Evolutionary conservation across 2,797 vertebrate species (phyloP).

Genomic region (Sebastiscus albofasciatus): DNA sequence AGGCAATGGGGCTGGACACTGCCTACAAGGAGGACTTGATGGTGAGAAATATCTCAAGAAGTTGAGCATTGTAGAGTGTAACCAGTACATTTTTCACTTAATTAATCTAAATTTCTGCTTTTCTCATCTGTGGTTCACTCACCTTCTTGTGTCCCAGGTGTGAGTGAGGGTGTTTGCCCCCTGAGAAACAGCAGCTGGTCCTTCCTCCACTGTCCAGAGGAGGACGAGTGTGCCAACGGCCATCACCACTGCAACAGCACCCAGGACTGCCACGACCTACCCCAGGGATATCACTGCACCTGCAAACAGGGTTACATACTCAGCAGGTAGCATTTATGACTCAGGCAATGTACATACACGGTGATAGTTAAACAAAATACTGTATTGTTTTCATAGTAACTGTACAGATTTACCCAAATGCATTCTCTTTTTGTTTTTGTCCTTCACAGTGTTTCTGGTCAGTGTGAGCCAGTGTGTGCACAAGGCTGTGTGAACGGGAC

Average conservation of each 20-base stretch:
- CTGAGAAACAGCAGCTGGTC: constrained; percentile 88
- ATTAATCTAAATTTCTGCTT: not conserved
- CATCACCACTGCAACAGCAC: constrained; percentile 93
- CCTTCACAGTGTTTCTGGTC: constrained; percentile 80
- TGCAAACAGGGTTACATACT: constrained; percentile 92
- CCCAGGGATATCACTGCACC: constrained; percentile 89
- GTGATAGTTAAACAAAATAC: not conserved
- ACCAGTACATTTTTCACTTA: not conserved
- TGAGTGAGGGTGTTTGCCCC: constrained; percentile 81
- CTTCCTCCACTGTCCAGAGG: constrained; percentile 91
- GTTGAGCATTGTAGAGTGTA: not conserved
- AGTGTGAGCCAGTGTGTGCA: constrained; percentile 91
- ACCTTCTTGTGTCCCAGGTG: constrained; percentile 61
- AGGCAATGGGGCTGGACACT: constrained; percentile 89
- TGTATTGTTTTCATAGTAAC: not conserved
- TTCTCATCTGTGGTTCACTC: not conserved
- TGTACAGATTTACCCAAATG: not conserved
- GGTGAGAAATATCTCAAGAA: constrained; percentile 73
- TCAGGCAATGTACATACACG: not conserved
- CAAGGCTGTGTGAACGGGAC: constrained; percentile 94
- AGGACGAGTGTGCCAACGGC: constrained; percentile 91
- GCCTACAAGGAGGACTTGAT: constrained; percentile 90
- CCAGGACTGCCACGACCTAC: constrained; percentile 90
- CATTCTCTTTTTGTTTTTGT: not conserved
- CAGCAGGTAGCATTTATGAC: constrained; percentile 79